These are phyloP conservation scores for Herpailurus yagouaroundi DNA, from an alignment of 2,113 vertebrate genomes.

Conservation along the genomic window DNA sequence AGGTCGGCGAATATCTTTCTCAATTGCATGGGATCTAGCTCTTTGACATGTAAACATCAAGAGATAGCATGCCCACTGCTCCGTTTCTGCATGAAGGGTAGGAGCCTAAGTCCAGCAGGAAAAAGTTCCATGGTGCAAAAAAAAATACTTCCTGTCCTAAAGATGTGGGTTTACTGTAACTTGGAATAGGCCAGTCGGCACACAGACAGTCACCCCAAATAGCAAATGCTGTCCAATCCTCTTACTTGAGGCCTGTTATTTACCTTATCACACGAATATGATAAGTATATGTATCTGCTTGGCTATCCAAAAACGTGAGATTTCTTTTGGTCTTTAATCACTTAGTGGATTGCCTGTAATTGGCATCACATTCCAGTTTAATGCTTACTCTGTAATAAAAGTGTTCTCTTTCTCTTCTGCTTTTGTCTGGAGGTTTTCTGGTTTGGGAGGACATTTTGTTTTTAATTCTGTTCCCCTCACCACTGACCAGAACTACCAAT, in stretches of 20 bases:
- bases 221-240: not conserved
- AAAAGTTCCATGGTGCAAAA: not conserved
- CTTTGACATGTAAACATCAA: not conserved
- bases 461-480: not conserved
- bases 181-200: not conserved
- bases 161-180: not conserved
- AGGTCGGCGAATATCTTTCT: not conserved
- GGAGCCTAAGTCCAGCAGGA: not conserved
- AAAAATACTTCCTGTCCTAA: not conserved
- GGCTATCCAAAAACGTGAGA: not conserved
- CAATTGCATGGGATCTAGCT: not conserved
- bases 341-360: not conserved
- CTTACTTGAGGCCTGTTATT: not conserved
- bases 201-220: not conserved
- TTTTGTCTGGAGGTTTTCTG: not conserved
- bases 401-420: not conserved
- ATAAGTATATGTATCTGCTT: not conserved
- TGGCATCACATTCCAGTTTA: not conserved
- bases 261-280: not conserved
- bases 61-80: not conserved
- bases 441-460: not conserved
- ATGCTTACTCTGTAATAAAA: not conserved
- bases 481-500: not conserved
- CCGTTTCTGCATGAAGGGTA: not conserved
- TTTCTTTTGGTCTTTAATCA: not conserved